Evolutionary conservation across 2,888 invertebrate genomes (phyloP).

Genomic region (Tetragonula carbonaria): DNA sequence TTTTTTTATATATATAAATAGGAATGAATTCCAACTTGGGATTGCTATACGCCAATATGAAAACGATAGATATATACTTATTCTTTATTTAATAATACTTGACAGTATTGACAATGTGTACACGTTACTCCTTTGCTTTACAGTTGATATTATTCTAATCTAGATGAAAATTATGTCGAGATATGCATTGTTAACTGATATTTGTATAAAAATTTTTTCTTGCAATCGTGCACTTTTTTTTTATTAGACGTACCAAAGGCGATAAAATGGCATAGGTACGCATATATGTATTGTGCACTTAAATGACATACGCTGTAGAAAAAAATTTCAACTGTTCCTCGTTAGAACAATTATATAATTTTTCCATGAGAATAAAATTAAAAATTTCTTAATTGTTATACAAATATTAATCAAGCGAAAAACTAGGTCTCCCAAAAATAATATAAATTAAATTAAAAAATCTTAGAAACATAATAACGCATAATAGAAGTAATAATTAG

Average conservation of each 20-base stretch:
- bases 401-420: not conserved
- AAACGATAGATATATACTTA: conserved; percentile 52
- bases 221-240: conserved; percentile 29
- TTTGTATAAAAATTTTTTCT: conserved; percentile 63
- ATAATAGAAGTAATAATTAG: conserved; percentile 29
- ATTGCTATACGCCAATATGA: conserved; percentile 27
- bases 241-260: conserved; percentile 37
- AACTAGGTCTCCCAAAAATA: not conserved
- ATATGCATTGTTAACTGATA: conserved; percentile 61
- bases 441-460: conserved; percentile 6
- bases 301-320: conserved; percentile 13
- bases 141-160: conserved; percentile 55
- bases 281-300: conserved; percentile 28
- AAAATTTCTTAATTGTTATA: not conserved
- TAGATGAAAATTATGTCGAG: conserved; percentile 53
- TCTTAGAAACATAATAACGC: conserved; percentile 37
- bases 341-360: conserved; percentile 2
- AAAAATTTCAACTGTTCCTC: not conserved
- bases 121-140: conserved; percentile 60
- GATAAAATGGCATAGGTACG: conserved; percentile 54
- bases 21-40: conserved; percentile 11
- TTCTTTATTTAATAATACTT: conserved; percentile 65
- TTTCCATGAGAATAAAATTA: not conserved
- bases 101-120: conserved; percentile 68
- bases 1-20: conserved; percentile 1